Percentiles rank a stretch among this genome's conserved stretches.
Conservation (phyloP, 2,113 vertebrate genomes). For the Hypocryptadius cinnamomeus region DNA sequence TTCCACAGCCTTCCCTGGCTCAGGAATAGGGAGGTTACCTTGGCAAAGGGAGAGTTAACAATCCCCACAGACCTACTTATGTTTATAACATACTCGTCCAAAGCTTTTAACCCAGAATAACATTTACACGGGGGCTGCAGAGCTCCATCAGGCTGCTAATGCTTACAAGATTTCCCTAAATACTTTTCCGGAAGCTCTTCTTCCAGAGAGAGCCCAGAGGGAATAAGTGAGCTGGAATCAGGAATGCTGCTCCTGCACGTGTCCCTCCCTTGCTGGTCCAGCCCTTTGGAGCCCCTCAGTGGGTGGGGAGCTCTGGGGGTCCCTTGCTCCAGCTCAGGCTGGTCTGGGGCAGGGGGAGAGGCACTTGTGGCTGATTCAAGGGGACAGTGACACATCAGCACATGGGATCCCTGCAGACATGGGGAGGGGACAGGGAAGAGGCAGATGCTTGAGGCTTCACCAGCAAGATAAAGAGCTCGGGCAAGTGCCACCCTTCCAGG, state of each 20-base stretch:
- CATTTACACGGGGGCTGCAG: constrained; percentile 13
- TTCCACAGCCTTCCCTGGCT: background rate
- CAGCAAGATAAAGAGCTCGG: background rate
- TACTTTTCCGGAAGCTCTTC: background rate
- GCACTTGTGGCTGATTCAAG: background rate
- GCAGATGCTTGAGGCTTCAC: background rate
- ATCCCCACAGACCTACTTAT: background rate
- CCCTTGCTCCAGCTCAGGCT: background rate
- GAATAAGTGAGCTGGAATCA: background rate
- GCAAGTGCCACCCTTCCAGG: background rate
- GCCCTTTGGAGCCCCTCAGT: fast-evolving
- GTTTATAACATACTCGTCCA: constrained; percentile 24
- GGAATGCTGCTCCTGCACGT: fast-evolving
- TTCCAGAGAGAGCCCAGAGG: background rate
- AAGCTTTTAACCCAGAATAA: constrained; percentile 53
- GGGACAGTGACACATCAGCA: background rate
- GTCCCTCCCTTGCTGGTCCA: background rate
- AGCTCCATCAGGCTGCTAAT: constrained; percentile 28
- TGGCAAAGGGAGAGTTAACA: constrained; percentile 10
- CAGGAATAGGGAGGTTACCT: background rate
- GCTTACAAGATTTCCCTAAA: constrained; percentile 36
- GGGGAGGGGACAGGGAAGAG: background rate
- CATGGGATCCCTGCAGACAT: fast-evolving
- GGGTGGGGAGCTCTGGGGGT: background rate
- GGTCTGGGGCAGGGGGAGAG: background rate